Evolutionary conservation across 2,888 invertebrate species (phyloP).

Genomic region (Stramonita haemastoma): DNA sequence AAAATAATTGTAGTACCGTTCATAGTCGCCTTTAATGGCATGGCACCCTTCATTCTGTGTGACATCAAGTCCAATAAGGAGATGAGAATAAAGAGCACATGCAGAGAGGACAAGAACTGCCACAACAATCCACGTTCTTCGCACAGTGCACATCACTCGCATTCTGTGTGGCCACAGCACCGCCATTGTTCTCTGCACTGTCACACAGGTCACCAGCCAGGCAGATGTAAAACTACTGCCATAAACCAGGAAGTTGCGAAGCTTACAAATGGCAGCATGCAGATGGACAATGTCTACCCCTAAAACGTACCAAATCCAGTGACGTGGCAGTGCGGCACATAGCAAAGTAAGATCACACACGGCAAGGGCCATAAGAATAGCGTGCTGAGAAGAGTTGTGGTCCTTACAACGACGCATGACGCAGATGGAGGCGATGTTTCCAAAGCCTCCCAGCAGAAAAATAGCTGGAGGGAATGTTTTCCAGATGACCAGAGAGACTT

Average conservation of each 20-base stretch:
- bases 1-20: not conserved
- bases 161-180: not conserved
- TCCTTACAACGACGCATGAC: not conserved
- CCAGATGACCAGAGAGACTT: not conserved
- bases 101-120: not conserved
- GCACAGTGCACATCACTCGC: not conserved
- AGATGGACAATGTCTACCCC: not conserved
- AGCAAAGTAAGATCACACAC: not conserved
- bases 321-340: not conserved
- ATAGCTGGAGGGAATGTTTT: not conserved
- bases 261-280: not conserved
- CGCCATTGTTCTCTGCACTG: constrained; percentile 17
- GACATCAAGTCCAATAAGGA: not conserved
- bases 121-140: not conserved
- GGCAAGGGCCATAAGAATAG: not conserved
- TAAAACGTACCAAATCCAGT: not conserved
- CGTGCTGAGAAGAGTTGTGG: not conserved
- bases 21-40: too few species aligned
- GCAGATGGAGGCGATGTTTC: not conserved
- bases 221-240: not conserved
- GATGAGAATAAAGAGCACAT: not conserved
- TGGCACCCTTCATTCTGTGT: not conserved
- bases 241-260: not conserved
- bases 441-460: not conserved
- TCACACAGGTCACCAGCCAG: constrained; percentile 16